Base-by-base conservation (phyloP, 2,888 invertebrate species). In the Pherbina coryleti region DNA sequence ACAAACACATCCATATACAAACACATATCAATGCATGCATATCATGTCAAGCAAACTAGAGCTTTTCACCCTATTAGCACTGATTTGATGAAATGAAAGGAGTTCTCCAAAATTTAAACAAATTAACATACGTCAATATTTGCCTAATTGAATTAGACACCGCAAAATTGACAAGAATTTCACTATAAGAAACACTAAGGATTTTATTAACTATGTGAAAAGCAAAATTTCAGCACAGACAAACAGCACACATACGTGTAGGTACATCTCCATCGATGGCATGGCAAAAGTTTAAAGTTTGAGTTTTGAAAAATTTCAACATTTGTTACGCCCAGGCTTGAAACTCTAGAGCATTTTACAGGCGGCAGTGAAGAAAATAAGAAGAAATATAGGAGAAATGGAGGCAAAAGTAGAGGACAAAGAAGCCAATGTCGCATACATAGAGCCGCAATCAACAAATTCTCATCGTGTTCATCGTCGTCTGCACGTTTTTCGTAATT, bases 41-140 rank as follows among this genome's bases (percentile, higher is more conserved):
- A 55, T 22, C 55, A 55, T 19, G n/a, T 55, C n/a, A 55, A 7
- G 55, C 55, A 7, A 55, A n/a, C 7, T 55, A n/a, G 2, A 55
- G n/a, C 7, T 9, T 22, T 22, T 55, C 19, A 22, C 22, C 19
- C 55, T 22, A 44, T 44, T 44, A 44, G 44, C 44, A 44, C 44
- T 44, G 44, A 44, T 44, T 44, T 44, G 44, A 44, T 44, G 44
- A 22, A 22, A 60, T 60, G 22, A 25, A 60, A 60, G 8, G 64
- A 28, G 3, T 17, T 25, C 64, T 14, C 17, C n/a, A n/a, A 31
- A 64, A 64, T 64, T 64, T 7, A 31, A 64, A 82, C 83, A 82
- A 85, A 85, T 85, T 85, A 85, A 85, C 85, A 85, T 85, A 85
- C 85, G 86, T 85, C 85, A 85, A 85, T 86, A 86, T 85, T 86